Conservation (phyloP, 2,888 invertebrate genomes). For the Euplagia quadripunctaria region DNA sequence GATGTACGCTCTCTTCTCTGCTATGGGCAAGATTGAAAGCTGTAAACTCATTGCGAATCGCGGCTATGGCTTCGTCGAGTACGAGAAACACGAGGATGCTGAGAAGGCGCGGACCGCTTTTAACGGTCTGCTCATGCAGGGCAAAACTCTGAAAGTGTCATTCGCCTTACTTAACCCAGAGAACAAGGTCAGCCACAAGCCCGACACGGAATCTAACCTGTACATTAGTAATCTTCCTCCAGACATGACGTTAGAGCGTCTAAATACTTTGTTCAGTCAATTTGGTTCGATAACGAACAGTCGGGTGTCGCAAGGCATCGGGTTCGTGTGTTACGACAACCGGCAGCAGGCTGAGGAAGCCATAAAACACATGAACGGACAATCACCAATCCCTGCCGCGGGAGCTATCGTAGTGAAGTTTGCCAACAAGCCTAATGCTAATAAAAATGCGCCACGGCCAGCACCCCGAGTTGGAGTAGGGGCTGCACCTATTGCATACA, state of each 20-base stretch:
- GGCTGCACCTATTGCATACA: constrained; percentile 74
- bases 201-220: constrained; percentile 84
- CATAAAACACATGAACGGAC: constrained; percentile 80
- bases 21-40: constrained; percentile 86
- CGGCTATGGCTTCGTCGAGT: constrained; percentile 85
- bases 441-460: constrained; percentile 78
- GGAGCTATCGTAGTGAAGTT: constrained; percentile 84
- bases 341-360: constrained; percentile 84
- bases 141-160: constrained; percentile 85
- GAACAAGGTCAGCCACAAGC: constrained; percentile 84
- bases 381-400: constrained; percentile 78
- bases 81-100: constrained; percentile 85
- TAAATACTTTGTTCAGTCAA: constrained; percentile 78
- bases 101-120: constrained; percentile 85
- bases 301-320: constrained; percentile 84
- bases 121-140: constrained; percentile 86
- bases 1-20: constrained; percentile 86
- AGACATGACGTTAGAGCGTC: constrained; percentile 84
- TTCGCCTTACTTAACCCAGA: constrained; percentile 86
- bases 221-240: constrained; percentile 86
- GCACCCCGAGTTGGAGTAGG: constrained; percentile 69
- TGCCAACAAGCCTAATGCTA: constrained; percentile 83
- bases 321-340: constrained; percentile 83
- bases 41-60: constrained; percentile 85
- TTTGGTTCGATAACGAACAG: constrained; percentile 84